A percentile compares a stretch with the other conserved stretches of the same genome.
Evolutionary conservation across 2,113 vertebrate species (phyloP).

Genomic region (Campylomormyrus tamandua): DNA sequence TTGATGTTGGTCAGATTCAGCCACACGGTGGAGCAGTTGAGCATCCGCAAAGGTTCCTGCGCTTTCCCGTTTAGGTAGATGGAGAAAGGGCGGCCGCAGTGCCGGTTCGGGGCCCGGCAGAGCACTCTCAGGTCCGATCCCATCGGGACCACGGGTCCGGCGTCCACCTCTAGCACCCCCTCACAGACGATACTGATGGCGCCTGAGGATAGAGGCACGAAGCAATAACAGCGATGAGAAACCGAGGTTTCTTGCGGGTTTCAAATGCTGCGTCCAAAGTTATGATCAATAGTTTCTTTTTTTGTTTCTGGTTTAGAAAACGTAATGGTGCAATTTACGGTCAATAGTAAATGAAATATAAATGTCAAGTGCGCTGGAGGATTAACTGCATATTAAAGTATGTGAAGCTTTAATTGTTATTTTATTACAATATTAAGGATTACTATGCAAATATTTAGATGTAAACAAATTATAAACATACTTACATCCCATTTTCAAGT

Average conservation of each 20-base stretch:
- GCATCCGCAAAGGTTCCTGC: background rate
- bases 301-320: background rate
- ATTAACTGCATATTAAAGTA: background rate
- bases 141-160: slow-evolving; percentile 39
- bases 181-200: background rate
- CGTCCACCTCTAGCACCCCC: slow-evolving; percentile 47
- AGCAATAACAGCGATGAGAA: background rate
- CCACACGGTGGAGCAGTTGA: slow-evolving; percentile 38
- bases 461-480: background rate
- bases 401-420: background rate
- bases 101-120: slow-evolving; percentile 35
- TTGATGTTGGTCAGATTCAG: slow-evolving; percentile 38
- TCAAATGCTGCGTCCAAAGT: background rate
- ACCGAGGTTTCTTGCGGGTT: background rate
- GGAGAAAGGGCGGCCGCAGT: slow-evolving; percentile 31
- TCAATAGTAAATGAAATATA: background rate
- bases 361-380: background rate
- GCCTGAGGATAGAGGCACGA: slow-evolving; percentile 1
- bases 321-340: background rate
- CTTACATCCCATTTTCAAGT: slow-evolving; percentile 11
- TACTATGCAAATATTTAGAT: background rate
- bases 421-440: background rate
- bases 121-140: slow-evolving; percentile 55
- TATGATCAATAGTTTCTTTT: background rate
- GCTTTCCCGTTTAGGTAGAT: slow-evolving; percentile 15